Percentiles rank a stretch among this genome's conserved stretches.
These are phyloP conservation scores for Drosophila bocki DNA, from an alignment of 1,140 invertebrate species.

Conservation along the genomic window DNA sequence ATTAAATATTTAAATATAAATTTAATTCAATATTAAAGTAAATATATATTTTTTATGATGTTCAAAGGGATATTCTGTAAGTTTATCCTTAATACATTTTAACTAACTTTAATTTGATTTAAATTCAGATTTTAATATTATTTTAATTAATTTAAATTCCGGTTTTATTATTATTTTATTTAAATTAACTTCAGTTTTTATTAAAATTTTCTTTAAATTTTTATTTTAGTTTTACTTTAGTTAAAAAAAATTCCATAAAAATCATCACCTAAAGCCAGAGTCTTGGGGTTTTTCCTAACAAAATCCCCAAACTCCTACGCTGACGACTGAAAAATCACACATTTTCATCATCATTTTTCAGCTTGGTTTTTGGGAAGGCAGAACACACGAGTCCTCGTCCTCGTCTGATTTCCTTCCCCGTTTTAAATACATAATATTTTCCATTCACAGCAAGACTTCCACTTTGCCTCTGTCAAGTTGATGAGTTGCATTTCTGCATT, in stretches of 20 bases:
- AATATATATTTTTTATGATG: background rate
- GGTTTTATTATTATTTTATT: too few species aligned
- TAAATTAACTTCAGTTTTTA: too few species aligned
- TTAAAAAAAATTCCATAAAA: background rate
- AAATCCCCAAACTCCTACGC: too few species aligned
- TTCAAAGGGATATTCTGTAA: background rate
- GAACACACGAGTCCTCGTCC: background rate
- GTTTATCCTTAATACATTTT: too few species aligned
- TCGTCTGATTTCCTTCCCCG: constrained; percentile 24
- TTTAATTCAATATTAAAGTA: too few species aligned
- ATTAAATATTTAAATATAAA: too few species aligned
- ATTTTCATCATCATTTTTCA: background rate
- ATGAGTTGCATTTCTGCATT: constrained; percentile 47
- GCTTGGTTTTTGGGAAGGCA: background rate
- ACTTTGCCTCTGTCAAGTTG: constrained; percentile 34
- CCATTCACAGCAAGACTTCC: constrained; percentile 37
- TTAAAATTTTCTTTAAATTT: too few species aligned
- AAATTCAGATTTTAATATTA: too few species aligned
- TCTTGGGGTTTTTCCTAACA: background rate
- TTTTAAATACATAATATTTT: constrained; percentile 27
- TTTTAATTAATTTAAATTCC: too few species aligned
- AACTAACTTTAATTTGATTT: too few species aligned
- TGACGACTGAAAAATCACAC: background rate
- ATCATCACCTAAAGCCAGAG: background rate
- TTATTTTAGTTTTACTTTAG: background rate